Evolutionary conservation across 2,113 vertebrate species (phyloP), one percentile per base, ranked within the genome.

Genomic region (Prochilodus magdalenae): DNA sequence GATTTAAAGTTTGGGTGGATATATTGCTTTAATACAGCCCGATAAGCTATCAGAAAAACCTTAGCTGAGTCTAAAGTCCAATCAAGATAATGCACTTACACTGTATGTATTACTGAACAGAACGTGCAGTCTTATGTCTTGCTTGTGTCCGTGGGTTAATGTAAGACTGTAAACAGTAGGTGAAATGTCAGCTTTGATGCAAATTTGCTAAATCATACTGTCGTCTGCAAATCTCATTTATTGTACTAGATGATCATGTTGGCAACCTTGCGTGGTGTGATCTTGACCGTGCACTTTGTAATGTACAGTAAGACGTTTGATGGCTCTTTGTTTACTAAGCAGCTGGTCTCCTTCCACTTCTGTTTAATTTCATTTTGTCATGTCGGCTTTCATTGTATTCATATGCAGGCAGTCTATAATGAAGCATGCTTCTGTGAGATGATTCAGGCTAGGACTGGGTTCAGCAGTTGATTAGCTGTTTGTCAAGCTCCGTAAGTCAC

Each of bases 21-120:
- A 24, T 14, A 69, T 5, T 18, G 16, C 27, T 30, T 18, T 49
- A 62, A 22, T 49, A 13, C 47, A 30, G 26, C 49, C 27, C 6
- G 44, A 73, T 73, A 73, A 73, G 49, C 20, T 73, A 65, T 73
- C 70, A 51, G 66, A 26, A 29, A 59, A 74, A 74, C 53, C 29
- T 2, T 1, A 59, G 71, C 73, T 44, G 22, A 44, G 59, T 80
- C n/a, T 73, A 63, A 80, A 80, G 78, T 80, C 70, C 70, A 73
- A 13, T 15, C 18, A 60, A 47, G 57, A 80, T 79, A 60, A 79
- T 60, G 24, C 5, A 13, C 57, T 73, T 70, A 40, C n/a, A 44
- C 27, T 67, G 60, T 3, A 44, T 60, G 51, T 12, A 4, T 70
- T 30, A n/a, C n/a, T 40, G 33, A 70, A 70, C 24, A 22, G 22